A percentile compares a stretch with the other conserved stretches of the same genome.
These are phyloP conservation scores for Pantherophis guttatus DNA, from an alignment of 2,113 vertebrate species.

Conservation along the genomic window DNA sequence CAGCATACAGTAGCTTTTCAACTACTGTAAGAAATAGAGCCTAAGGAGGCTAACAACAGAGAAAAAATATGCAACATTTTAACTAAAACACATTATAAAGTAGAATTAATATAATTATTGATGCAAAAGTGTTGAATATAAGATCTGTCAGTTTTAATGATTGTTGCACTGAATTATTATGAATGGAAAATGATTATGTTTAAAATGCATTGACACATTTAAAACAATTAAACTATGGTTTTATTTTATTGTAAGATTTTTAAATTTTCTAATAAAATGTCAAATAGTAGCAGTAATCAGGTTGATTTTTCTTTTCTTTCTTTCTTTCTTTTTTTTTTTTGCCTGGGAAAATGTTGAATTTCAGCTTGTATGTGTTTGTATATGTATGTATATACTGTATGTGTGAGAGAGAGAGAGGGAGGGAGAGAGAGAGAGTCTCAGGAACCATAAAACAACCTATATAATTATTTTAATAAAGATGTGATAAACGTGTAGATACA, in stretches of 20 bases:
- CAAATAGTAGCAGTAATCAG: neutral
- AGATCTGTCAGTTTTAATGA: neutral
- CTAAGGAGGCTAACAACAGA: neutral
- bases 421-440: too few relatives aligned
- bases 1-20: neutral
- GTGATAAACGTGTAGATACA: neutral
- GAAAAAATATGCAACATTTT: neutral
- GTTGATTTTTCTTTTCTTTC: neutral
- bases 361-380: neutral
- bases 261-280: neutral
- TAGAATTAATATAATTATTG: neutral
- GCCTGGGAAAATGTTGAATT: neutral
- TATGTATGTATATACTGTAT: neutral
- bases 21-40: neutral
- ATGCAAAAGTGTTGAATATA: neutral
- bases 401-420: too few relatives aligned
- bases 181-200: neutral
- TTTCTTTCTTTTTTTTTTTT: neutral
- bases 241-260: neutral
- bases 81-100: neutral
- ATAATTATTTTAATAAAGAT: neutral
- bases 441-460: neutral
- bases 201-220: neutral
- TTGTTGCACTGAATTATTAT: neutral
- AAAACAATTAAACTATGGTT: neutral